Percentiles rank a stretch among this genome's conserved stretches.
These are phyloP conservation scores for Dryobotodes eremita DNA, from an alignment of 2,888 invertebrate genomes.

Conservation along the genomic window DNA sequence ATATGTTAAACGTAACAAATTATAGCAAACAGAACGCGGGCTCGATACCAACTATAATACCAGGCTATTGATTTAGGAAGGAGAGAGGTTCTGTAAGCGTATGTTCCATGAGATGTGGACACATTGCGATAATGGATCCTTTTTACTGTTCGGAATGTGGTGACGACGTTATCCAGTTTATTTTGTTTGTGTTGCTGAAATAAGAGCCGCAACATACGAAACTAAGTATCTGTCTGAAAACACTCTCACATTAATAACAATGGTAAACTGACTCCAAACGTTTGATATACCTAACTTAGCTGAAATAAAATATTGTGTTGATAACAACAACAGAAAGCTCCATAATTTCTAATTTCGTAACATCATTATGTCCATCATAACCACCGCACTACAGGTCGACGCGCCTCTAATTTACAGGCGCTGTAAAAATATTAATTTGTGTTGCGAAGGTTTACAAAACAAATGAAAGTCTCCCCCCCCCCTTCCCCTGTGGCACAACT, in stretches of 20 bases:
- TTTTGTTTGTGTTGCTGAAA: slow-evolving; percentile 6
- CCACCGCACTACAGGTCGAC: neutral
- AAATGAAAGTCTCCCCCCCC: neutral
- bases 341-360: neutral
- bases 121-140: slow-evolving; percentile 20
- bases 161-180: slow-evolving; percentile 1
- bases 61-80: slow-evolving; percentile 1
- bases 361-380: neutral
- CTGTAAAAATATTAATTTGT: slow-evolving; percentile 19
- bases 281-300: neutral
- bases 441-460: neutral
- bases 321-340: neutral
- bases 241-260: neutral
- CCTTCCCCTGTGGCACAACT: neutral
- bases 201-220: neutral
- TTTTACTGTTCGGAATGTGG: slow-evolving; percentile 20
- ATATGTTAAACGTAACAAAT: slow-evolving; percentile 60
- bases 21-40: slow-evolving; percentile 19
- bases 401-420: neutral
- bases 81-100: slow-evolving; percentile 19
- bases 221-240: neutral
- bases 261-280: too few relatives aligned
- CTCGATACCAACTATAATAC: slow-evolving; percentile 5
- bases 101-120: slow-evolving; percentile 15
- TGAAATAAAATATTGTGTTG: slow-evolving; percentile 2